Conservation (phyloP, 2,888 invertebrate species). For the Leptopterna dolabrata region DNA sequence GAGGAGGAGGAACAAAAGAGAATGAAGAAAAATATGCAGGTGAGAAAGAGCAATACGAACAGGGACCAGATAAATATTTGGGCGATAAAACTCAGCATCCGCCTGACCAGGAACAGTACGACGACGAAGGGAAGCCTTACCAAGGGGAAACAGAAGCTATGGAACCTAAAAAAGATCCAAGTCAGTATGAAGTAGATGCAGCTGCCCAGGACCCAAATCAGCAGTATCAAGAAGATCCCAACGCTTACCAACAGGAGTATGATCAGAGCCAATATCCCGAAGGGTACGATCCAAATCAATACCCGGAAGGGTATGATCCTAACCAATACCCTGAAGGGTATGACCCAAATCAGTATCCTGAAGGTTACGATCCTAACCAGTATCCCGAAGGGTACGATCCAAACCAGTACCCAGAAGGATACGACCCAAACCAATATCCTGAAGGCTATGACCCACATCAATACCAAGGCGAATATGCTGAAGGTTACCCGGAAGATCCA, state of each 20-base stretch:
- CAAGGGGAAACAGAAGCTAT: neutral
- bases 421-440: conserved; percentile 40
- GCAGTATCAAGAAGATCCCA: neutral
- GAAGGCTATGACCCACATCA: conserved; percentile 38
- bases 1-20: conserved; percentile 3
- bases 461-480: conserved; percentile 39
- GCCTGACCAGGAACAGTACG: conserved; percentile 8
- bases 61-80: conserved; percentile 45
- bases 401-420: conserved; percentile 40
- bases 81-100: conserved; percentile 44
- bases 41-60: conserved; percentile 13
- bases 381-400: conserved; percentile 47
- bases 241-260: neutral
- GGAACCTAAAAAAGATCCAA: neutral
- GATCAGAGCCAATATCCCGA: neutral
- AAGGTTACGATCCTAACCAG: conserved; percentile 43
- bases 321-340: conserved; percentile 6
- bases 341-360: conserved; percentile 41
- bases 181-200: neutral
- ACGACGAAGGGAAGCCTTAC: neutral
- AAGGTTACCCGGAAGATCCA: conserved; percentile 43
- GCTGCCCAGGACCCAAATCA: neutral
- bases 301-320: conserved; percentile 14
- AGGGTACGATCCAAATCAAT: conserved; percentile 17
- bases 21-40: neutral